These are phyloP conservation scores for Stercorarius parasiticus DNA, from an alignment of 2,113 vertebrate genomes.

Conservation along the genomic window DNA sequence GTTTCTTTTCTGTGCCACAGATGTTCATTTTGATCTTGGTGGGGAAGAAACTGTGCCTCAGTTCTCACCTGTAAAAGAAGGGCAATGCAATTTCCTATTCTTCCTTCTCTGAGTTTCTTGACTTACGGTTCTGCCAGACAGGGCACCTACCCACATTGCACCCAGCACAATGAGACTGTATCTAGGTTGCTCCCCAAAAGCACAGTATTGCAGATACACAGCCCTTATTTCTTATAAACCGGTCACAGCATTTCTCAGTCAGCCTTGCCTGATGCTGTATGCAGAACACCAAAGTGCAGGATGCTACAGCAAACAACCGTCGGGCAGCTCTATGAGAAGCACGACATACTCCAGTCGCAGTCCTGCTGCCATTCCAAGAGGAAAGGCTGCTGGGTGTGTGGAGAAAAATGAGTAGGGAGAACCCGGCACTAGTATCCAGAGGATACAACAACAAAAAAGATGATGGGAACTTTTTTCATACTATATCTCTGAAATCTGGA, in stretches of 20 bases:
- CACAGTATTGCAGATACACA: background rate
- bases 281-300: background rate
- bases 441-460: background rate
- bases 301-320: background rate
- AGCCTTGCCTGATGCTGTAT: background rate
- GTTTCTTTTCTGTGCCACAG: background rate
- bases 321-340: background rate
- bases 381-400: background rate
- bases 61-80: background rate
- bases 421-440: background rate
- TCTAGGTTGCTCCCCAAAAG: background rate
- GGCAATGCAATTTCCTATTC: background rate
- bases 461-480: background rate
- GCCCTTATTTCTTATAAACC: background rate
- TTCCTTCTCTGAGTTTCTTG: background rate
- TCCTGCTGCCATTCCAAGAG: background rate
- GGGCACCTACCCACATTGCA: background rate
- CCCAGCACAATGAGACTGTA: background rate
- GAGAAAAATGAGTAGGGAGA: background rate
- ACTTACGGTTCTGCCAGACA: background rate
- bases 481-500: background rate
- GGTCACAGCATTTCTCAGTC: background rate
- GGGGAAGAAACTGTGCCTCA: background rate
- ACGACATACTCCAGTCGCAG: fast-evolving
- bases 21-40: background rate